phyloP scores from a whole-genome alignment of 2,797 vertebrate genomes.

The Peromyscus aztecus region DNA sequence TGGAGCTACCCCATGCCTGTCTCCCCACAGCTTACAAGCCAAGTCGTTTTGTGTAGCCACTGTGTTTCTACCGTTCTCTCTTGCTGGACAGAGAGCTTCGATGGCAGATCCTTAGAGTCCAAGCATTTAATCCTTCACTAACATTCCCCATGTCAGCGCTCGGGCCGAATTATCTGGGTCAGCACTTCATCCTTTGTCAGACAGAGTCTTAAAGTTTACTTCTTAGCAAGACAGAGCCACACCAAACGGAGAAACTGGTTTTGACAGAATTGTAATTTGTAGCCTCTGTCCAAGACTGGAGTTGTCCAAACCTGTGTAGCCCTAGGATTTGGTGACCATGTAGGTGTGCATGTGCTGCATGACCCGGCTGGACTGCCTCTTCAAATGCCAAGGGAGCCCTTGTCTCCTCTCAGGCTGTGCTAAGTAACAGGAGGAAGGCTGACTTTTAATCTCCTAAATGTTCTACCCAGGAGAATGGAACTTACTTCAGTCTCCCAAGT shows the following conservation, averaged over 20 bases:
- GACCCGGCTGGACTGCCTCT: background rate
- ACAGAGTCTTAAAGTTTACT: background rate
- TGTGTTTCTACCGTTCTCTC: background rate
- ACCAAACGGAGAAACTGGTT: background rate
- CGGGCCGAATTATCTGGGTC: background rate
- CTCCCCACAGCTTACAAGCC: background rate
- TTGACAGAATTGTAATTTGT: background rate
- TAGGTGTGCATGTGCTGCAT: background rate
- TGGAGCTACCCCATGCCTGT: background rate
- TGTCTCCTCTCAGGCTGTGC: background rate
- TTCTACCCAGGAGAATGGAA: background rate
- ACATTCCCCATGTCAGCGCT: background rate
- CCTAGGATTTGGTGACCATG: background rate
- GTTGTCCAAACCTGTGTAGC: background rate
- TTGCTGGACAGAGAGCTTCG: background rate
- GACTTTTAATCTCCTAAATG: background rate
- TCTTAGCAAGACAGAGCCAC: background rate
- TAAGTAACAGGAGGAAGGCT: background rate
- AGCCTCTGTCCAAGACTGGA: background rate
- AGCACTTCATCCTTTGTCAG: background rate
- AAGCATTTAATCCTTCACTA: background rate
- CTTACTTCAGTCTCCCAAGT: constrained; percentile 25
- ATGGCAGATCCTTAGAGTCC: background rate
- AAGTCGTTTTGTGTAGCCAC: background rate
- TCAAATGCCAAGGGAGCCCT: background rate